phyloP scores from a whole-genome alignment of 2,888 invertebrate species.

The Portevinia maculata region DNA sequence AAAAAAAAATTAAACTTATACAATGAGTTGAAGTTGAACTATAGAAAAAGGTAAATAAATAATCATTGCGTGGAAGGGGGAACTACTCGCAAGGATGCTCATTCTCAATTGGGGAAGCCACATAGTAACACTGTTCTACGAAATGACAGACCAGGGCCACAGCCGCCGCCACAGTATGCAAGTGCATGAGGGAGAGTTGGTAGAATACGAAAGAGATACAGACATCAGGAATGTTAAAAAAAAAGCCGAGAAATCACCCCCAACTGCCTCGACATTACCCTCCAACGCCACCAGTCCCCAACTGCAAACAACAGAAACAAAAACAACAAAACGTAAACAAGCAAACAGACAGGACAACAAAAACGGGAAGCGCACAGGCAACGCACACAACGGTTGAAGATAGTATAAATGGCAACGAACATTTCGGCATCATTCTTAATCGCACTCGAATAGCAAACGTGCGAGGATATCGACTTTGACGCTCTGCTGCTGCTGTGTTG shows the following conservation, averaged over 20 bases:
- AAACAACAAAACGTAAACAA: constrained; percentile 67
- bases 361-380: constrained; percentile 64
- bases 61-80: constrained; percentile 38
- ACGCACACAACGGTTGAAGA: constrained; percentile 73
- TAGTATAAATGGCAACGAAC: constrained; percentile 73
- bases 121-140: constrained; percentile 22
- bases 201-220: constrained; percentile 20
- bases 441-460: constrained; percentile 73
- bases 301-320: constrained; percentile 26
- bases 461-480: constrained; percentile 65
- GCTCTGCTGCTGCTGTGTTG: neutral
- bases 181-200: constrained; percentile 38
- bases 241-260: constrained; percentile 27
- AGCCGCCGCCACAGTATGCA: constrained; percentile 28
- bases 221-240: constrained; percentile 18
- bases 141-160: neutral
- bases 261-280: constrained; percentile 38
- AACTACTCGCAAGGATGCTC: constrained; percentile 30
- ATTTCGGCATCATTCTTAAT: constrained; percentile 72
- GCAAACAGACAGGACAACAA: constrained; percentile 40
- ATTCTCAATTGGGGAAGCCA: constrained; percentile 20
- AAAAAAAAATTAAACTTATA: constrained; percentile 27
- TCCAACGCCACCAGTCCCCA: constrained; percentile 5
- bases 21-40: constrained; percentile 42
- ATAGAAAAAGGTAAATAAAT: constrained; percentile 55